phyloP scores from a whole-genome alignment of 2,113 vertebrate genomes.

The Anhinga rufa region DNA sequence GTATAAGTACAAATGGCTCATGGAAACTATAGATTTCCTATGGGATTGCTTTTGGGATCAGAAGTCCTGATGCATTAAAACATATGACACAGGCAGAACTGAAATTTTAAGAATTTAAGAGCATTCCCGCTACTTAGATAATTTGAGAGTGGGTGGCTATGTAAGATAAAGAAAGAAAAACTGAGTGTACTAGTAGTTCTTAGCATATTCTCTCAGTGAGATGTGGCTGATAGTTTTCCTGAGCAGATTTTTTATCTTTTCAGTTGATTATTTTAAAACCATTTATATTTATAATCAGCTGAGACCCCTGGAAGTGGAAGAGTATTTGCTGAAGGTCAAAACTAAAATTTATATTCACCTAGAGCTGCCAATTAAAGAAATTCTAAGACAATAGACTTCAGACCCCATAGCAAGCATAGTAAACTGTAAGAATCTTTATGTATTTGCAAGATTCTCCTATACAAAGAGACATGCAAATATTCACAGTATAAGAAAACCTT shows the following conservation, averaged over 20 bases:
- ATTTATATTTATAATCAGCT: background rate
- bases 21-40: background rate
- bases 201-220: background rate
- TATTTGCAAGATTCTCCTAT: background rate
- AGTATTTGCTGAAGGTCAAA: background rate
- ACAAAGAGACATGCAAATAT: background rate
- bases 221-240: background rate
- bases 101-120: background rate
- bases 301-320: background rate
- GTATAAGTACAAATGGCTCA: background rate
- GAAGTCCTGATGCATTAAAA: background rate
- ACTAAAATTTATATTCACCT: background rate
- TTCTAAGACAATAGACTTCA: background rate
- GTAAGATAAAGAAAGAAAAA: background rate
- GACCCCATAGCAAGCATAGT: background rate
- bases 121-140: background rate
- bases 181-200: background rate
- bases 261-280: background rate
- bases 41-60: background rate
- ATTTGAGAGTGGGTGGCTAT: background rate
- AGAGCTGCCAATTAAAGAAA: background rate
- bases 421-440: background rate
- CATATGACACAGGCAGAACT: background rate
- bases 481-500: background rate
- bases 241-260: background rate